Evolutionary conservation across 30 jellyfish, hydroid and myxozoan genomes (phyloP), one percentile per base, ranked within the genome.

Genomic region (Turritopsis dohrnii): DNA sequence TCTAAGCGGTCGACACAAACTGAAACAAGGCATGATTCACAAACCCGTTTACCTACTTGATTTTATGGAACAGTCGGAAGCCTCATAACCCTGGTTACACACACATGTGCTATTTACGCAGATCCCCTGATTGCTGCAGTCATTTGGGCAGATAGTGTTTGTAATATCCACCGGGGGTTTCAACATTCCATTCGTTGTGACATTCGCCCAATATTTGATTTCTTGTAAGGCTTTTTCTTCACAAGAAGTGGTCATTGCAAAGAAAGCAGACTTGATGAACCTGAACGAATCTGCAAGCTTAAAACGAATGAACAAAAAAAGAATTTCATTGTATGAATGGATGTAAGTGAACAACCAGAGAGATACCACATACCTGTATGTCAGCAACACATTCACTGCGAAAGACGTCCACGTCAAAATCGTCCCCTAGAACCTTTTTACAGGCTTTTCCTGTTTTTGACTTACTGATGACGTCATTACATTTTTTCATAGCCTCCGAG

Each of bases 21-120:
- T 60, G 21, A 0, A 0, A 60, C 22, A 60, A 23, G 72, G n/a
- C 19, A 54, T 18, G 21, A 60, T 0, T 18, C 22, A 18, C 73
- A 0, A 60, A 60, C 0, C 21, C 9, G 96, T 90, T 18, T 28
- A 83, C 71, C 82, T 81, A 9, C 84, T 85, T 18, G 16, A 76
- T 23, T 25, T 30, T 82, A 90, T 65, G 20, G 96, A 90, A 65
- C 96, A 90, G 52, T 90, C 96, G 3, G 94, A 66, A 16, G 96
- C 66, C 27, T 20, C 87, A 85, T 27, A 90, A 1, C 95, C 95
- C 17, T 53, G 23, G 41, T 84, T 71, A 65, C 96, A 90, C 1
- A 75, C 65, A 71, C 96, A 90, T 1, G 96, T 90, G 31, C 90
- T 92, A 79, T 90, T 90, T n/a, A 60, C 81, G 73, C 96, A 90